Evolutionary conservation across 2,797 vertebrate genomes (phyloP).

Genomic region (Psittacula derbiana): DNA sequence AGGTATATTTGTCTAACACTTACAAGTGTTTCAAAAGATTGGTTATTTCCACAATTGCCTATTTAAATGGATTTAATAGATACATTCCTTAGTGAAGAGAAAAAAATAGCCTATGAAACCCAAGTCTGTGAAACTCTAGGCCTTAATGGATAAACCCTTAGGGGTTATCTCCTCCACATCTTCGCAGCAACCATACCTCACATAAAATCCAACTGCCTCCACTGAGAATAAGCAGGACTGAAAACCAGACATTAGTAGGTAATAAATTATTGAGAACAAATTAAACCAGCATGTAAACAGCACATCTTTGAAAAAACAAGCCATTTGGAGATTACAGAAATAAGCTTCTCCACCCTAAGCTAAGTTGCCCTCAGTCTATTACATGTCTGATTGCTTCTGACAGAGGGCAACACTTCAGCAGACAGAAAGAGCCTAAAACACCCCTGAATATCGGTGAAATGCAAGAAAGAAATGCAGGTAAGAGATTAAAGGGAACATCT

Average conservation of each 20-base stretch:
- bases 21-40: neutral
- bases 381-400: slow-evolving; percentile 29
- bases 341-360: neutral
- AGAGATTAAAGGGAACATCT: neutral
- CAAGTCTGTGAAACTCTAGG: neutral
- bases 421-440: slow-evolving; percentile 12
- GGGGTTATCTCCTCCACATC: neutral
- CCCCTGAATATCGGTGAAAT: neutral
- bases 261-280: slow-evolving; percentile 67
- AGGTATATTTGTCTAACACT: neutral
- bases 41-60: neutral
- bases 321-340: slow-evolving; percentile 39
- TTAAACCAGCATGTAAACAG: slow-evolving; percentile 38
- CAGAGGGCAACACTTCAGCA: slow-evolving; percentile 28
- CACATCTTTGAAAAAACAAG: neutral
- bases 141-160: neutral
- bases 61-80: neutral
- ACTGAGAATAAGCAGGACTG: slow-evolving; percentile 31
- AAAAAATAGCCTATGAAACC: neutral
- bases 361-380: neutral
- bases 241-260: neutral
- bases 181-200: neutral
- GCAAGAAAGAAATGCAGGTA: neutral
- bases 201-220: slow-evolving; percentile 16
- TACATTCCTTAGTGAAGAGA: neutral